phyloP scores from a whole-genome alignment of 1,140 invertebrate genomes.

The Drosophila gunungcola region DNA sequence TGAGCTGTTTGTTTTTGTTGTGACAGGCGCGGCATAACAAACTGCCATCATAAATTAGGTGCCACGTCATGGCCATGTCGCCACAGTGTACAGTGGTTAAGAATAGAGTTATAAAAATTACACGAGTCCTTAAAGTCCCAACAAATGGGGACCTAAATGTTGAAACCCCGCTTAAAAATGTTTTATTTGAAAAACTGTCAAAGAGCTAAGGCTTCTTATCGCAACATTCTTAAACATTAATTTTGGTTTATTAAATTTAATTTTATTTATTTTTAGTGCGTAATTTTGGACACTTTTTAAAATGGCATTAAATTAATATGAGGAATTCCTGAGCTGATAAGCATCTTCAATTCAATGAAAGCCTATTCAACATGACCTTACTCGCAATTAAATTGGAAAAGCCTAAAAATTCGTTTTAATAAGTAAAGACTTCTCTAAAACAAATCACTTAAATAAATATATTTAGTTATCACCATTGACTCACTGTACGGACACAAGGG shows the following conservation, averaged over 20 bases:
- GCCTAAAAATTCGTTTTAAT: background rate
- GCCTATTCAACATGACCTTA: too few relatives aligned
- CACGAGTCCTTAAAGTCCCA: background rate
- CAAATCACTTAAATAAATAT: background rate
- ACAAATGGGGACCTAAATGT: too few relatives aligned
- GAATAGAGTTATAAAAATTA: constrained; percentile 5
- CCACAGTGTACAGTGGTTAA: constrained; percentile 38
- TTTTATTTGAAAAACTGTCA: too few relatives aligned
- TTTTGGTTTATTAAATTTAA: background rate
- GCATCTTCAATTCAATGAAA: too few relatives aligned
- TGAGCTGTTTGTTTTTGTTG: constrained; percentile 77
- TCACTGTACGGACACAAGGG: constrained; percentile 25
- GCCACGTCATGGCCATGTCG: constrained; percentile 73
- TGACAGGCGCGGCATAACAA: constrained; percentile 82
- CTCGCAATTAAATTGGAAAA: too few relatives aligned
- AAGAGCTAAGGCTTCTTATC: too few relatives aligned
- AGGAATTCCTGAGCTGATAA: too few relatives aligned
- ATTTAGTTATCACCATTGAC: background rate
- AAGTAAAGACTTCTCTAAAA: background rate
- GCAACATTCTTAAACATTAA: too few relatives aligned
- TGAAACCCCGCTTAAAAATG: too few relatives aligned
- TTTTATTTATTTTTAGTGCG: too few relatives aligned
- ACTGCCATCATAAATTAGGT: constrained; percentile 84
- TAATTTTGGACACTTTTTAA: too few relatives aligned
- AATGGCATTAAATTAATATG: too few relatives aligned